Evolutionary conservation across 2,797 vertebrate genomes (phyloP).

Genomic region (Pseudomugil tenellus): DNA sequence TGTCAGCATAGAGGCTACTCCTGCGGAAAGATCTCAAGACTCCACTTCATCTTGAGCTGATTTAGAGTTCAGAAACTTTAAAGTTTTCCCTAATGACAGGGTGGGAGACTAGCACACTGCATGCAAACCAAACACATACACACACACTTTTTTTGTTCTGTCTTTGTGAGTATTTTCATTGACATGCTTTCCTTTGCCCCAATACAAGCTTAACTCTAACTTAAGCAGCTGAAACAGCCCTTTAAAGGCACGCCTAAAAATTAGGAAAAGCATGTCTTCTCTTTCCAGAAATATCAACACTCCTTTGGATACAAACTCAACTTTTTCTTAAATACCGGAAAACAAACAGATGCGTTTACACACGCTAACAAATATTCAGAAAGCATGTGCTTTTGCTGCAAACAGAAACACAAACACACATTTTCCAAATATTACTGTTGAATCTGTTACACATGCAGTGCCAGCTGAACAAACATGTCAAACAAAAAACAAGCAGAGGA

Average conservation of each 20-base stretch:
- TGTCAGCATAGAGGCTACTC: conserved; percentile 39
- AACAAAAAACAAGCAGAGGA: conserved; percentile 57
- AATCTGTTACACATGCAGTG: conserved; percentile 65
- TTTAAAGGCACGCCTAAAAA: neutral
- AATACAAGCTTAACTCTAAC: conserved; percentile 8
- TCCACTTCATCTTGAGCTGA: conserved; percentile 77
- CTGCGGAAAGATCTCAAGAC: conserved; percentile 70
- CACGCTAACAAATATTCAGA: conserved; percentile 39
- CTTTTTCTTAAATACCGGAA: conserved; percentile 7
- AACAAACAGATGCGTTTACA: conserved; percentile 38
- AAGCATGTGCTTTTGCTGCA: conserved; percentile 42
- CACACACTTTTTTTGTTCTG: conserved; percentile 6
- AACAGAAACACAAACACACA: conserved; percentile 63
- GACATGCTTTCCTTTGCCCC: conserved; percentile 8
- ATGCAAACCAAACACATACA: conserved; percentile 20
- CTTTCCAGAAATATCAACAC: neutral
- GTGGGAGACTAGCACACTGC: conserved; percentile 54
- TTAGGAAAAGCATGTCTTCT: neutral
- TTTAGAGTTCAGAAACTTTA: conserved; percentile 79
- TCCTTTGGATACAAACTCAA: neutral
- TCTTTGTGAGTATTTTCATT: conserved; percentile 4
- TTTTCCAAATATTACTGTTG: conserved; percentile 57
- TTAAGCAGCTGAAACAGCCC: conserved; percentile 1
- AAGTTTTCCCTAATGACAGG: conserved; percentile 77
- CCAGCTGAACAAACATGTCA: conserved; percentile 77